Conservation (phyloP, 2,113 vertebrate species). For the Mustela nigripes region DNA sequence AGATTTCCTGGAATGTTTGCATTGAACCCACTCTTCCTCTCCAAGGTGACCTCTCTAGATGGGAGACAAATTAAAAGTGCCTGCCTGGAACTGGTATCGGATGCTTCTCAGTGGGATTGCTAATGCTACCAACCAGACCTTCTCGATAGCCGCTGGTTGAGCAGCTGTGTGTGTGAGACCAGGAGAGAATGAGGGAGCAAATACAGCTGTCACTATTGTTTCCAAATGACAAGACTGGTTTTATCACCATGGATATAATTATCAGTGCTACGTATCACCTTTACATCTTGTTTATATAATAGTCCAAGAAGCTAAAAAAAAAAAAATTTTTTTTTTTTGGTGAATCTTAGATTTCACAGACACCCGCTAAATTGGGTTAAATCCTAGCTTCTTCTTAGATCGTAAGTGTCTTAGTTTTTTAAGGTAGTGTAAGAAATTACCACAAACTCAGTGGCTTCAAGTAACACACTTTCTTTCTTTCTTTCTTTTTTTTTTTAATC, state of each 20-base stretch:
- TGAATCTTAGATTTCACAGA: background rate
- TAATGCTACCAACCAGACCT: constrained; percentile 37
- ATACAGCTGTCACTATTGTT: background rate
- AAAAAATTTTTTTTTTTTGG: background rate
- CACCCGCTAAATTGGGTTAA: background rate
- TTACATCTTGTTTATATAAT: background rate
- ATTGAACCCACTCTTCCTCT: background rate
- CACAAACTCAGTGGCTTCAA: background rate
- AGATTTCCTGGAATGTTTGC: background rate
- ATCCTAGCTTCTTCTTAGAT: background rate
- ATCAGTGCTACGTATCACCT: background rate
- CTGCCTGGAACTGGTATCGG: background rate
- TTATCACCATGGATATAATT: background rate
- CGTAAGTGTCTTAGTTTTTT: background rate
- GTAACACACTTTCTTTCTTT: no score
- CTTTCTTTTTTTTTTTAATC: no score
- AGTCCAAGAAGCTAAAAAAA: background rate
- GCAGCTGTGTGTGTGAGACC: background rate
- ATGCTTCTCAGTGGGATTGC: background rate
- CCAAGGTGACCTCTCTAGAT: background rate
- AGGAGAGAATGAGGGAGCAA: background rate
- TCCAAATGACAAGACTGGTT: background rate
- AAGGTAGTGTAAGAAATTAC: background rate
- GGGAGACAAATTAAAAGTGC: background rate
- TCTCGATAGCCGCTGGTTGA: background rate